These are phyloP conservation scores for Apoda limacodes DNA, from an alignment of 2,888 invertebrate genomes.

Conservation along the genomic window DNA sequence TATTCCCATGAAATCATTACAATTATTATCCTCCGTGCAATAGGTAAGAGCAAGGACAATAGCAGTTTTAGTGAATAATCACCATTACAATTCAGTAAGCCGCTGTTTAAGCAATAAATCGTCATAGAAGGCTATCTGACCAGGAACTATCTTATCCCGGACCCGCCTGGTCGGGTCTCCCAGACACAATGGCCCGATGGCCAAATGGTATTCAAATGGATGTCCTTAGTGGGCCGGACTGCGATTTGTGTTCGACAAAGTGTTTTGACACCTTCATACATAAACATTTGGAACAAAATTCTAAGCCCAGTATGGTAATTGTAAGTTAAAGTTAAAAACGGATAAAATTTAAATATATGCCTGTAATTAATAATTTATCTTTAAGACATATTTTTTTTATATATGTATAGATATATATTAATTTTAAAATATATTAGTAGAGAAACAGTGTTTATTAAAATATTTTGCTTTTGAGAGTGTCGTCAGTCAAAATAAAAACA, in stretches of 20 bases:
- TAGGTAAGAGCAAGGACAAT: constrained; percentile 32
- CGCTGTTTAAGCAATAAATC: constrained; percentile 53
- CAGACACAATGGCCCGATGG: constrained; percentile 16
- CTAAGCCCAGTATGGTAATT: constrained; percentile 14
- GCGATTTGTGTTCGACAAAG: constrained; percentile 54
- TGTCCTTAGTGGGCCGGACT: constrained; percentile 47
- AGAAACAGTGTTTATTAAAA: no score
- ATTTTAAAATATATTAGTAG: no score
- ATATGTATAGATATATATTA: no score
- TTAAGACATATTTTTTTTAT: no score
- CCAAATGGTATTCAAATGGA: constrained; percentile 55
- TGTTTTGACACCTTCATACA: constrained; percentile 65
- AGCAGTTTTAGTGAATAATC: constrained; percentile 39
- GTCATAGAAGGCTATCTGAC: constrained; percentile 63
- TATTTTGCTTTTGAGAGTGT: no score
- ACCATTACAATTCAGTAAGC: constrained; percentile 63
- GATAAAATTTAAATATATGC: constrained; percentile 3
- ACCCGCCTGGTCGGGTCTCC: constrained; percentile 32
- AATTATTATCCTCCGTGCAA: constrained; percentile 20
- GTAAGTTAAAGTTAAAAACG: constrained; percentile 1
- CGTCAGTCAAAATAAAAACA: no score
- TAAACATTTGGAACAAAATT: constrained; percentile 49
- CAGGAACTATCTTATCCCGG: constrained; percentile 57
- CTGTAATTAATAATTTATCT: no score
- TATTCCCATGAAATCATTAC: constrained; percentile 25